Evolutionary conservation across 2,113 vertebrate genomes (phyloP).

Genomic region (Aepyceros melampus): DNA sequence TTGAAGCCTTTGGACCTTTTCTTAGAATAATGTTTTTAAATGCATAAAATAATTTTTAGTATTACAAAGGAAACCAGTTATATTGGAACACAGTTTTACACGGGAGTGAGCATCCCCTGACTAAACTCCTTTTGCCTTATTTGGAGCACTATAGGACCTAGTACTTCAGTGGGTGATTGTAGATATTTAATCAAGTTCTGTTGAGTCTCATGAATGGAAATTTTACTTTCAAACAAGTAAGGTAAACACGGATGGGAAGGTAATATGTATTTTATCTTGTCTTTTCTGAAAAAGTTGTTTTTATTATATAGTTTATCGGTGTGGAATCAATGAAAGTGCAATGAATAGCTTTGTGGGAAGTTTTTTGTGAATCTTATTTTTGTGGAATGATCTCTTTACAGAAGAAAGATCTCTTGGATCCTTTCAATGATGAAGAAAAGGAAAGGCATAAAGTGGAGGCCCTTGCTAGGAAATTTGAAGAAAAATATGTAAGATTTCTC

Average conservation of each 20-base stretch:
- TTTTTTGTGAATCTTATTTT: slow-evolving; percentile 24
- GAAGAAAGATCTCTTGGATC: slow-evolving; percentile 79
- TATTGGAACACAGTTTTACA: background rate
- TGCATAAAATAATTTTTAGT: background rate
- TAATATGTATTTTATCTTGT: background rate
- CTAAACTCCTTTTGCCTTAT: background rate
- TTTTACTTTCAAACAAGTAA: background rate
- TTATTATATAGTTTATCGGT: background rate
- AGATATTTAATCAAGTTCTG: background rate
- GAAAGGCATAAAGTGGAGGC: slow-evolving; percentile 85
- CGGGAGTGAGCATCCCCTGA: background rate
- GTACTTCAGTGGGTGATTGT: background rate
- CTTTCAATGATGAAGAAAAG: slow-evolving; percentile 81
- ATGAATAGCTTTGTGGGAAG: background rate
- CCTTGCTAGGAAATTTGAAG: slow-evolving; percentile 88
- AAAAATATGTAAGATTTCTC: slow-evolving; percentile 89
- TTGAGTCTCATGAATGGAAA: background rate
- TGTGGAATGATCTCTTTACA: slow-evolving; percentile 60
- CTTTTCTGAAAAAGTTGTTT: slow-evolving; percentile 5
- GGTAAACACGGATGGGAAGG: background rate
- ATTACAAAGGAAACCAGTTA: background rate
- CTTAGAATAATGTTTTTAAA: slow-evolving; percentile 9
- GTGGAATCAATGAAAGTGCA: background rate
- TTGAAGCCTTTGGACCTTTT: background rate
- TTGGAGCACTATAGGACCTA: background rate